Evolutionary conservation across 2,113 vertebrate species (phyloP).

Genomic region (Tragelaphus imberbis): DNA sequence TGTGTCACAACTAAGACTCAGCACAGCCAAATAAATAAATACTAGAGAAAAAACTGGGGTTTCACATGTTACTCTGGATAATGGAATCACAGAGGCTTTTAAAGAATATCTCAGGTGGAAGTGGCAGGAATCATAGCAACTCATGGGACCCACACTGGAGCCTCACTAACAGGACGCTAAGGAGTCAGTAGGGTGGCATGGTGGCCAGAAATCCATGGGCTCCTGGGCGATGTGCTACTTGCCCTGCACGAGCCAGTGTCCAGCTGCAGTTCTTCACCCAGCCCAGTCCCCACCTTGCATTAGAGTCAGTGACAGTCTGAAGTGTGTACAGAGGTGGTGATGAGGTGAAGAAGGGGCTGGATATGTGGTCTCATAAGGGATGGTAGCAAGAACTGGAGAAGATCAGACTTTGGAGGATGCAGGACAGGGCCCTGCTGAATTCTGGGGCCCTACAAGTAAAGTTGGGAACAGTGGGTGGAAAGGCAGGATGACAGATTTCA

Average conservation of each 20-base stretch:
- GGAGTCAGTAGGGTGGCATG: neutral
- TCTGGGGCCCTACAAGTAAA: neutral
- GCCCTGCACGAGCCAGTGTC: neutral
- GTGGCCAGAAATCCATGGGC: neutral
- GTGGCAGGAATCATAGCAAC: neutral
- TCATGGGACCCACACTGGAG: neutral
- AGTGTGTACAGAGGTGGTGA: neutral
- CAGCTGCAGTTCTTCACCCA: too few relatives aligned
- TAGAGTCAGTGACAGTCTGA: neutral
- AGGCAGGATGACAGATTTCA: neutral
- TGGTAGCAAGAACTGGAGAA: neutral
- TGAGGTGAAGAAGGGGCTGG: neutral
- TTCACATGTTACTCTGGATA: neutral
- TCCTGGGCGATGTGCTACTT: neutral
- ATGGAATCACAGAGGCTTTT: neutral
- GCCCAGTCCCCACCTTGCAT: neutral
- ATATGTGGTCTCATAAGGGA: neutral
- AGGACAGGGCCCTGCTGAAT: neutral
- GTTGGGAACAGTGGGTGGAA: neutral
- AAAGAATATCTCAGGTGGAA: neutral
- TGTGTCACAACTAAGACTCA: neutral
- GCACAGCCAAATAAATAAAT: neutral
- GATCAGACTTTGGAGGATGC: neutral
- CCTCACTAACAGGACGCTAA: neutral
- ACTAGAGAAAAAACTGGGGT: neutral